Evolutionary conservation across 2,797 vertebrate species (phyloP).

Genomic region (Cetoscarus ocellatus): DNA sequence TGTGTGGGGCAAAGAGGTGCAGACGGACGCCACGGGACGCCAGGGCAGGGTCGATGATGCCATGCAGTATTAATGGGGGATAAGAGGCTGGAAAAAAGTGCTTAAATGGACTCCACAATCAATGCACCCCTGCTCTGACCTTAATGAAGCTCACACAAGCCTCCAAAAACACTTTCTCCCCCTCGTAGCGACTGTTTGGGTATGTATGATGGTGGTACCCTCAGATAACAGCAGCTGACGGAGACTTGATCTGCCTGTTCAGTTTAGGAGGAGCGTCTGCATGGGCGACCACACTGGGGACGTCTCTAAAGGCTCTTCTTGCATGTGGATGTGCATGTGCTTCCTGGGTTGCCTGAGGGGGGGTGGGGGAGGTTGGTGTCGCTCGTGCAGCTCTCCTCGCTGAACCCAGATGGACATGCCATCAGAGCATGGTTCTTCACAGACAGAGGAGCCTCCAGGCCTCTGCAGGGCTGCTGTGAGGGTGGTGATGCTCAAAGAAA

Average conservation of each 20-base stretch:
- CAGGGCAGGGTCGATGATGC: conserved; percentile 63
- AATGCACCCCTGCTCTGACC: conserved; percentile 59
- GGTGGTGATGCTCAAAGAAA: conserved; percentile 4
- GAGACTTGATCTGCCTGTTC: conserved; percentile 20
- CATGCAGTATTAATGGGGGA: conserved; percentile 69
- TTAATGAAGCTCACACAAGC: conserved; percentile 69
- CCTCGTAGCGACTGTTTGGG: conserved; percentile 62
- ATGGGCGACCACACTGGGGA: conserved; percentile 60
- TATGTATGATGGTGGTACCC: conserved; percentile 79
- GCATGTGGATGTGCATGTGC: conserved; percentile 81
- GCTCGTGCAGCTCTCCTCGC: conserved; percentile 75
- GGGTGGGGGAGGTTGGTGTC: conserved; percentile 3
- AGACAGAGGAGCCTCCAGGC: conserved; percentile 9
- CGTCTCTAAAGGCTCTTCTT: conserved; percentile 23
- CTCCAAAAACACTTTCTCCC: conserved; percentile 36
- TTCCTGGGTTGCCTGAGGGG: conserved; percentile 57
- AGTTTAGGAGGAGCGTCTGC: conserved; percentile 63
- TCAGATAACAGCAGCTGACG: conserved; percentile 41
- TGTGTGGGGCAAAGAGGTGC: conserved; percentile 31
- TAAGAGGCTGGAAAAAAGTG: conserved; percentile 67
- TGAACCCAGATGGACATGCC: conserved; percentile 28
- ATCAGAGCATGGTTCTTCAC: conserved; percentile 40
- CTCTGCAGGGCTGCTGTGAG: conserved; percentile 6
- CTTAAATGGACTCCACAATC: conserved; percentile 61
- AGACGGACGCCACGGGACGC: conserved; percentile 52